These are phyloP conservation scores for Mesoclemmys tuberculata DNA, from an alignment of 2,113 vertebrate species.

Conservation along the genomic window DNA sequence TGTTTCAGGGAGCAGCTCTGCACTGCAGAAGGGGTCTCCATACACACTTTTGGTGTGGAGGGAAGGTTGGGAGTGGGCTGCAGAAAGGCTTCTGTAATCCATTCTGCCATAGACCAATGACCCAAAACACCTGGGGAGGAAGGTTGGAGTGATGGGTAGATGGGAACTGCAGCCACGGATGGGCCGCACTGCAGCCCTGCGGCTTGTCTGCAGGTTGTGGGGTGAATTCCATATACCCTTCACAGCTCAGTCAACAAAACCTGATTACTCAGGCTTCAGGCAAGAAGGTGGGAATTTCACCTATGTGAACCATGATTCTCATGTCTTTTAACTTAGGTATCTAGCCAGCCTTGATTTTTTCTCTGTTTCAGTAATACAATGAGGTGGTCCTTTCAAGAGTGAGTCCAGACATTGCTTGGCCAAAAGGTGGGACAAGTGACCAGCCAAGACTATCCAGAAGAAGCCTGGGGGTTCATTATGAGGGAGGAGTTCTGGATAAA, in stretches of 20 bases:
- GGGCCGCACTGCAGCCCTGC: background rate
- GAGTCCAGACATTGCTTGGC: background rate
- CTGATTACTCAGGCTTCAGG: too few species aligned
- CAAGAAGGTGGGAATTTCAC: too few species aligned
- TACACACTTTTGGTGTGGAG: background rate
- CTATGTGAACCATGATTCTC: too few species aligned
- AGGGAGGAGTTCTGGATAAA: background rate
- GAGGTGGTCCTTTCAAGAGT: background rate
- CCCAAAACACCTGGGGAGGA: background rate
- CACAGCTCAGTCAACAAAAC: background rate
- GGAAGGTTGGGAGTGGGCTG: background rate
- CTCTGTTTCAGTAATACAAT: background rate
- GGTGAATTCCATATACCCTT: background rate
- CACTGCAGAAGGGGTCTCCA: background rate
- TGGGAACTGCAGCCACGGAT: background rate
- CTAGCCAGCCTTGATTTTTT: background rate
- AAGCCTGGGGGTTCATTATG: fast-evolving
- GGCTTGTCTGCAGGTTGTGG: background rate
- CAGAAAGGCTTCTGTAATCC: background rate
- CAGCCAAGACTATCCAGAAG: background rate
- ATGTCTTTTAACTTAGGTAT: background rate
- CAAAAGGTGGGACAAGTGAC: background rate
- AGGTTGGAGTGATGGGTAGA: background rate
- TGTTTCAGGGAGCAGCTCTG: background rate
- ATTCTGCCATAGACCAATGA: background rate